Conservation (phyloP, 2,797 vertebrate genomes). For the Coccyzus lansbergi region DNA sequence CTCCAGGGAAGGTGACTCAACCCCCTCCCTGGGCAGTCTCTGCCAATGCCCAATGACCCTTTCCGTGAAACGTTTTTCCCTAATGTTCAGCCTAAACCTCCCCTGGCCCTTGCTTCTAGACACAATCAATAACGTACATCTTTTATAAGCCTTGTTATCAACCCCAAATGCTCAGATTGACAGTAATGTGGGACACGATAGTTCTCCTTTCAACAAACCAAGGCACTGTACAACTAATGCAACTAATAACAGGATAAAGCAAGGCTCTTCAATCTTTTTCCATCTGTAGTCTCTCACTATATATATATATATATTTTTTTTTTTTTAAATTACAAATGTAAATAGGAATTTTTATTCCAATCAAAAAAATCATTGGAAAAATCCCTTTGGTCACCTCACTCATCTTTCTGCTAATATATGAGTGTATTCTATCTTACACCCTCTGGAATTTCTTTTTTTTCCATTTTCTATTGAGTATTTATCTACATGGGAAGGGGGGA, state of each 20-base stretch:
- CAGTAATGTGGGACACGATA: not conserved
- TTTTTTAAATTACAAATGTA: not conserved
- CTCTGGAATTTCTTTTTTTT: not conserved
- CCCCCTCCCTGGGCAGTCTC: too few species aligned
- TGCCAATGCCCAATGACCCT: too few species aligned
- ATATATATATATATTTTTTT: too few species aligned
- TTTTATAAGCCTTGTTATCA: not conserved
- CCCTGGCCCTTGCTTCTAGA: not conserved
- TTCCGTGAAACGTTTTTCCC: too few species aligned
- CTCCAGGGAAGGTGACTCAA: too few species aligned
- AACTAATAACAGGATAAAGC: not conserved
- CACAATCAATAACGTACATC: not conserved
- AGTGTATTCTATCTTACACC: not conserved
- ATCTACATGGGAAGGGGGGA: not conserved
- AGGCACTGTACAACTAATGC: not conserved
- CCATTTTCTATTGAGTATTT: not conserved
- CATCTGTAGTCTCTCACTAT: not conserved
- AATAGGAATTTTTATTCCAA: not conserved
- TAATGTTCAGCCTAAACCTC: too few species aligned
- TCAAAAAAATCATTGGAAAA: not conserved
- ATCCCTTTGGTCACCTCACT: not conserved
- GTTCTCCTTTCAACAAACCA: not conserved
- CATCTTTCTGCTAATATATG: not conserved
- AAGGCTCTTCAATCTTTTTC: not conserved
- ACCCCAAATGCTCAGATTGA: not conserved